A percentile compares a stretch with the other conserved stretches of the same genome.
Conservation (phyloP, 2,888 invertebrate species). For the Megalurothrips usitatus region DNA sequence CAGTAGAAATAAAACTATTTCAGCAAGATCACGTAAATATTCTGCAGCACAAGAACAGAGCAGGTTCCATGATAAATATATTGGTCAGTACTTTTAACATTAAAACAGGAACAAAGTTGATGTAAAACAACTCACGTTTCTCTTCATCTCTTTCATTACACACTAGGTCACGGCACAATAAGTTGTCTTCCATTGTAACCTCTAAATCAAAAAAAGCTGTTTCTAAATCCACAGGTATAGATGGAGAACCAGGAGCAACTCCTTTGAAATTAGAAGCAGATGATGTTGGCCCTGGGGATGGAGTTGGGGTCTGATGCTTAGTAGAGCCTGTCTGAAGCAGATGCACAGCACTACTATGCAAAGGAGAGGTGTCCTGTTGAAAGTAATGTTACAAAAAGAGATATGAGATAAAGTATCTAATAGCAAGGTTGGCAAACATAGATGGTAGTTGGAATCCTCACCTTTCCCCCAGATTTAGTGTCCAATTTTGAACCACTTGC, state of each 20-base stretch:
- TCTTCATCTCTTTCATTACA: slow-evolving; percentile 66
- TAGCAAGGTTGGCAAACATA: too few relatives aligned
- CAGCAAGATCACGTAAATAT: slow-evolving; percentile 74
- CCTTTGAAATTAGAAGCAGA: not conserved
- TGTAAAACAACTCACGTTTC: slow-evolving; percentile 49
- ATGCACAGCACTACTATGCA: not conserved
- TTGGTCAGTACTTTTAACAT: not conserved
- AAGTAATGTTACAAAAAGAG: not conserved
- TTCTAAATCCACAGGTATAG: slow-evolving; percentile 50
- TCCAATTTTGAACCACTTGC: not conserved
- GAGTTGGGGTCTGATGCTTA: not conserved
- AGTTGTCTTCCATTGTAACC: slow-evolving; percentile 75
- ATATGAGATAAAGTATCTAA: not conserved
- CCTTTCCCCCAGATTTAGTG: not conserved
- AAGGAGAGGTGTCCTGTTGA: not conserved
- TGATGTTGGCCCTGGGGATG: not conserved
- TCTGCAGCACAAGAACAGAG: slow-evolving; percentile 50
- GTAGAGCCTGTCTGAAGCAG: not conserved
- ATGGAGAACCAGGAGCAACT: not conserved
- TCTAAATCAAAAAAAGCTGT: slow-evolving; percentile 87
- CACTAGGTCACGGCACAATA: slow-evolving; percentile 72
- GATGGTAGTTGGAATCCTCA: not conserved
- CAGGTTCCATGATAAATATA: not conserved
- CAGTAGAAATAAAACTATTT: slow-evolving; percentile 75
- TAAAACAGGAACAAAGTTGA: slow-evolving; percentile 14